Evolutionary conservation across 2,113 vertebrate genomes (phyloP), one percentile per base, ranked within the genome.

Genomic region (Datnioides undecimradiatus): DNA sequence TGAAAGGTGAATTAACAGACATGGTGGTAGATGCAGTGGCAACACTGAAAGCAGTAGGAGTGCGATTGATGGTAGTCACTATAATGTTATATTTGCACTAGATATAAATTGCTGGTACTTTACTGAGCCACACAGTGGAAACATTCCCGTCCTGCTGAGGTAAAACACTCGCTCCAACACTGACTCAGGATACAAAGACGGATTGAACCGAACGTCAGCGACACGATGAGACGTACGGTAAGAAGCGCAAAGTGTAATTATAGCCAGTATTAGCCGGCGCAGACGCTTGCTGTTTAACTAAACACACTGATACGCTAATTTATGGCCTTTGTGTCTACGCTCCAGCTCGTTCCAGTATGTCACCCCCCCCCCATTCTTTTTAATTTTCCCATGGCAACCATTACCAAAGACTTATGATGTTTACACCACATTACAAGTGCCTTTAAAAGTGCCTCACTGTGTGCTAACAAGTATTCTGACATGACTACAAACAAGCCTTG

Each of bases 381-480:
- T 51, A 19, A 74, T 79, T 85, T 78, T 55, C 68, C 78, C 66
- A 72, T 86, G 41, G 82, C 58, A 82, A 81, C 87, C 62, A 80
- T 88, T 73, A 70, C 54, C 57, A 60, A 65, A 78, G 77, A 87
- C 52, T 62, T 83, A 82, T 76, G 78, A 78, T 87, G 83, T 87
- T 88, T 88, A 86, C 64, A 45, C 40, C 45, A 43, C 36, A 33
- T 67, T 49, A 81, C 81, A 83, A 83, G 67, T 62, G 76, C 79
- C 59, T 70, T 70, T 85, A 67, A 87, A 82, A 83, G 79, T 59
- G 52, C 60, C 76, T 69, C 27, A 27, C 40, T 76, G 78, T 67
- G 49, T 62, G 80, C 58, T 62, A 84, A 84, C 59, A 78, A 82
- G 77, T 80, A 68, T 74, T 83, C 48, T 70, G 72, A 82, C 80